These are phyloP conservation scores for Charina bottae DNA, from an alignment of 2,113 vertebrate species.

Conservation along the genomic window DNA sequence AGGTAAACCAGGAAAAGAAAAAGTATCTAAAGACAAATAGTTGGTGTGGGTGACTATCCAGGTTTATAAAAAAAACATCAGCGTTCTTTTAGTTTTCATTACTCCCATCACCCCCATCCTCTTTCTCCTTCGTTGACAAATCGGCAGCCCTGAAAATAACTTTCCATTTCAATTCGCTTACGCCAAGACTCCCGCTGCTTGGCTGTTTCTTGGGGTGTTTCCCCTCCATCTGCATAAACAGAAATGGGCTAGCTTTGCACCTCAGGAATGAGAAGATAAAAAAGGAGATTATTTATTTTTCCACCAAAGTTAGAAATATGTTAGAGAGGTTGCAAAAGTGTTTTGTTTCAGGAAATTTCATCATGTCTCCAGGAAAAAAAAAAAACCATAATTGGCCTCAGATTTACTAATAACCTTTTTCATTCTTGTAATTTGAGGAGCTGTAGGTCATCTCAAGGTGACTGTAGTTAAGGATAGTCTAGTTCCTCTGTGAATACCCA, in stretches of 20 bases:
- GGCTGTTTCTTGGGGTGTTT: slow-evolving; percentile 78
- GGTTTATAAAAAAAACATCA: not conserved
- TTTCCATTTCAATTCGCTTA: slow-evolving; percentile 58
- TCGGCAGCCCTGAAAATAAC: slow-evolving; percentile 67
- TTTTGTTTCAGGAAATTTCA: slow-evolving; percentile 85
- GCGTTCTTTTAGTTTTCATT: not conserved
- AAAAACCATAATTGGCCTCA: slow-evolving; percentile 73
- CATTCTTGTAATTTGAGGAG: slow-evolving; percentile 75
- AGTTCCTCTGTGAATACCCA: slow-evolving; percentile 80
- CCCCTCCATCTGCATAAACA: slow-evolving; percentile 83
- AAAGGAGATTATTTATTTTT: slow-evolving; percentile 79
- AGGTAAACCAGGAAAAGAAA: not conserved
- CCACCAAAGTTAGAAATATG: slow-evolving; percentile 77
- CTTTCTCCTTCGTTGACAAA: slow-evolving; percentile 65
- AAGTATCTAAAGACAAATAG: not conserved
- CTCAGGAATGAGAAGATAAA: slow-evolving; percentile 81
- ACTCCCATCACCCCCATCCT: slow-evolving; percentile 13
- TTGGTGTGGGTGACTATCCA: not conserved
- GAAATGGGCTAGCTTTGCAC: slow-evolving; percentile 78
- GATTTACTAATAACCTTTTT: slow-evolving; percentile 72
- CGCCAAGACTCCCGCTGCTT: slow-evolving; percentile 76
- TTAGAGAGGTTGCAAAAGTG: slow-evolving; percentile 77
- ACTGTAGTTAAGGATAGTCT: slow-evolving; percentile 74
- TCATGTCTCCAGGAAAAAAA: slow-evolving; percentile 79
- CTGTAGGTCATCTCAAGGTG: slow-evolving; percentile 76